Percentiles rank a stretch among this genome's conserved stretches.
Evolutionary conservation across 2,888 invertebrate species (phyloP).

Genomic region (Chydorus sphaericus): DNA sequence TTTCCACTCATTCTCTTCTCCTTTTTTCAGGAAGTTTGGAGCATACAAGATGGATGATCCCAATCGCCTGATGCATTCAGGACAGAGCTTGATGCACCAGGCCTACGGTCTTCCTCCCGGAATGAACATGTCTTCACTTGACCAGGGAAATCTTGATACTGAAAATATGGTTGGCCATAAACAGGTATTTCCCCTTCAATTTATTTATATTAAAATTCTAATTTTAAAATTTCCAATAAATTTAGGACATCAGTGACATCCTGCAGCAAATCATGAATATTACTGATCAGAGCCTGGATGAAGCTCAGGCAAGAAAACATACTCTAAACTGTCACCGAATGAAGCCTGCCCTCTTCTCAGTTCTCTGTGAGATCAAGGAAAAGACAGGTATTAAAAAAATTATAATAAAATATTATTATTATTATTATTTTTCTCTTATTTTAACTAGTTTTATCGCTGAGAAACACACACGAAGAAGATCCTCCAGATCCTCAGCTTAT

Average conservation of each 20-base stretch:
- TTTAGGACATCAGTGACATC: conserved; percentile 94
- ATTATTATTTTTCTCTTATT: conserved; percentile 16
- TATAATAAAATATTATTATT: background rate
- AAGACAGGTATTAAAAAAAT: conserved; percentile 34
- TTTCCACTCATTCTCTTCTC: too few species aligned
- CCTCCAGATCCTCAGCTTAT: conserved; percentile 38
- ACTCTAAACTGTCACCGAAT: conserved; percentile 40
- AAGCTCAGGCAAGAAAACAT: conserved; percentile 74
- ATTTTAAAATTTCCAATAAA: too few species aligned
- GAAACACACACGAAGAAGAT: conserved; percentile 35
- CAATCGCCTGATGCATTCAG: conserved; percentile 45
- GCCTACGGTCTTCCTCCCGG: conserved; percentile 51
- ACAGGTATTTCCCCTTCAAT: conserved; percentile 3
- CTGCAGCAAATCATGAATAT: conserved; percentile 98
- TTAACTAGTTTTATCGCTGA: conserved; percentile 31
- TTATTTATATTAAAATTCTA: too few species aligned
- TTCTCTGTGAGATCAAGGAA: conserved; percentile 44
- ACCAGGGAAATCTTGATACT: conserved; percentile 8
- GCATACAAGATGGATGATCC: conserved; percentile 6
- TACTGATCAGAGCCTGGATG: conserved; percentile 93
- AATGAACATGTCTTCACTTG: conserved; percentile 22
- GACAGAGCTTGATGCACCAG: conserved; percentile 58
- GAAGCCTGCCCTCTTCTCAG: conserved; percentile 42
- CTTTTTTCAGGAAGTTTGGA: background rate
- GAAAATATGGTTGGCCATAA: conserved; percentile 1